Percentiles rank a stretch among this genome's conserved stretches.
phyloP scores from a whole-genome alignment of 2,888 invertebrate species.

The Diaphora mendica region DNA sequence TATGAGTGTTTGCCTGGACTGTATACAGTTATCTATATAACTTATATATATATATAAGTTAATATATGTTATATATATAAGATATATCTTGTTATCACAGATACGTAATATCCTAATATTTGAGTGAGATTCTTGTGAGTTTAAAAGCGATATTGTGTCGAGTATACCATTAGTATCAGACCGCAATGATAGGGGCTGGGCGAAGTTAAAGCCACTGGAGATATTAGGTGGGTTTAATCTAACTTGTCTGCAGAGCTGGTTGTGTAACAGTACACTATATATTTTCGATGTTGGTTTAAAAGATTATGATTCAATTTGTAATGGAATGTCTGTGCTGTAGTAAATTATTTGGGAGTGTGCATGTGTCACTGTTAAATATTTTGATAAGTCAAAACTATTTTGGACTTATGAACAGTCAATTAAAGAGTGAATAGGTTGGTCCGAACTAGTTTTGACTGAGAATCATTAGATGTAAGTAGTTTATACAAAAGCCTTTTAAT shows the following conservation, averaged over 20 bases:
- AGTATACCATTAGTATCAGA: slow-evolving; percentile 31
- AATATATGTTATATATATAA: too few species aligned
- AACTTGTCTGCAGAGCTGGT: slow-evolving; percentile 39
- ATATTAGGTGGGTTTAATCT: slow-evolving; percentile 49
- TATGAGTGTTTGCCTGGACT: background rate
- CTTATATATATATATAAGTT: too few species aligned
- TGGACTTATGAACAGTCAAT: too few species aligned
- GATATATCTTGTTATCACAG: background rate
- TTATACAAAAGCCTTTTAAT: too few species aligned
- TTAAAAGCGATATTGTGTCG: slow-evolving; percentile 18
- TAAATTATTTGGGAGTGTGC: too few species aligned
- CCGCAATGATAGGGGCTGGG: slow-evolving; percentile 39
- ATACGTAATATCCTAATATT: background rate
- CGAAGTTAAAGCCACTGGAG: slow-evolving; percentile 42
- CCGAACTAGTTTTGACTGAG: too few species aligned
- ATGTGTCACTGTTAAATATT: too few species aligned
- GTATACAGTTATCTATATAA: too few species aligned
- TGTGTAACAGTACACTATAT: slow-evolving; percentile 16
- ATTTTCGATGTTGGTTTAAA: slow-evolving; percentile 18
- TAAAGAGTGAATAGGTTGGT: too few species aligned
- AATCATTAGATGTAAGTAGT: too few species aligned
- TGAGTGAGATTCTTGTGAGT: background rate
- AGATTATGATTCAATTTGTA: slow-evolving; percentile 5
- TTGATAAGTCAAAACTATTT: too few species aligned
- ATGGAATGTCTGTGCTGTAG: background rate